Conservation (phyloP, 1,140 invertebrate species). For the Temnothorax longispinosus region DNA sequence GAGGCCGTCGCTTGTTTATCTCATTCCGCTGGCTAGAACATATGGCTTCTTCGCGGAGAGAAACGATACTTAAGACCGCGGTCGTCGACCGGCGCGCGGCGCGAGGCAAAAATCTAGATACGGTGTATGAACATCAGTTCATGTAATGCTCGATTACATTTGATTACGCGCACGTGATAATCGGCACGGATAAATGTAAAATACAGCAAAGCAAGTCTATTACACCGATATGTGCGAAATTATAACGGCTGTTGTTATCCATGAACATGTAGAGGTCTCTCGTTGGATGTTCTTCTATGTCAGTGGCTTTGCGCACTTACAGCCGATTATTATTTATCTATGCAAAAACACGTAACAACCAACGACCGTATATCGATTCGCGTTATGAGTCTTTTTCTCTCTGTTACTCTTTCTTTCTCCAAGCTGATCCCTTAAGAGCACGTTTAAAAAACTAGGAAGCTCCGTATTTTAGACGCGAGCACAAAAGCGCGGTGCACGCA, state of each 20-base stretch:
- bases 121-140: conserved; percentile 20
- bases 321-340: conserved; percentile 4
- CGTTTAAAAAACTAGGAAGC: background rate
- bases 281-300: background rate
- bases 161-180: background rate
- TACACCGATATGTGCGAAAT: background rate
- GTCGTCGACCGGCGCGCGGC: conserved; percentile 23
- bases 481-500: background rate
- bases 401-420: too few species aligned
- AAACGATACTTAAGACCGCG: conserved; percentile 8
- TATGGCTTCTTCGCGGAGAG: conserved; percentile 62
- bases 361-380: background rate
- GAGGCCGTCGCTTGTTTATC: conserved; percentile 56
- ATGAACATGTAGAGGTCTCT: background rate
- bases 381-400: background rate
- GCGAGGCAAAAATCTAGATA: conserved; percentile 7
- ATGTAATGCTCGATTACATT: conserved; percentile 27
- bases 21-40: conserved; percentile 59
- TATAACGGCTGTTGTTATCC: background rate
- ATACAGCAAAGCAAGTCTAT: background rate
- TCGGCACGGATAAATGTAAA: background rate
- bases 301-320: background rate
- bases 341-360: background rate
- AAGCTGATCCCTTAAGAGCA: background rate
- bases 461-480: background rate